A percentile compares a stretch with the other conserved stretches of the same genome.
Evolutionary conservation across 1,140 invertebrate genomes (phyloP).

Genomic region (Stenopsyche tienmushanensis): DNA sequence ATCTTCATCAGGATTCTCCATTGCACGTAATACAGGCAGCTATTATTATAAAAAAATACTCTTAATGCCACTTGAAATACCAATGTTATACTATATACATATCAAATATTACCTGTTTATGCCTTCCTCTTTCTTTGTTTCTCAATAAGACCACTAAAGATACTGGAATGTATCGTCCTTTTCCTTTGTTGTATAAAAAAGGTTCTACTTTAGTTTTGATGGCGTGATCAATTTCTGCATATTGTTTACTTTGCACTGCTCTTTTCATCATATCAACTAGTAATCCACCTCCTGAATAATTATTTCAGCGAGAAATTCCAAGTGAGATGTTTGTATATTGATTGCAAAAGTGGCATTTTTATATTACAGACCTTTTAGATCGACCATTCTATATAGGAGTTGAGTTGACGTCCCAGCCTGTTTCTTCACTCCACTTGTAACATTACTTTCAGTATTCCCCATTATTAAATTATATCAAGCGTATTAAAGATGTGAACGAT

Average conservation of each 20-base stretch:
- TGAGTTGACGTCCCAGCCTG: slow-evolving; percentile 82
- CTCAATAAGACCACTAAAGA: slow-evolving; percentile 82
- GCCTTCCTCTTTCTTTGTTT: slow-evolving; percentile 80
- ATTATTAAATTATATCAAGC: too few relatives aligned
- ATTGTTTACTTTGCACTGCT: slow-evolving; percentile 84
- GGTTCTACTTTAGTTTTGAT: slow-evolving; percentile 88
- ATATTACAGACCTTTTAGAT: slow-evolving; percentile 73
- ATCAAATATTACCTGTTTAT: slow-evolving; percentile 66
- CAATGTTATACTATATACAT: background rate
- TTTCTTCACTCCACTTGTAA: slow-evolving; percentile 88
- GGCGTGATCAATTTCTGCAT: slow-evolving; percentile 84
- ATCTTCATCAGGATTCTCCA: slow-evolving; percentile 80
- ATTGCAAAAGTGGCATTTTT: background rate
- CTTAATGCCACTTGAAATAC: background rate
- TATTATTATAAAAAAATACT: slow-evolving; percentile 44
- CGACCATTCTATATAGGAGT: slow-evolving; percentile 80
- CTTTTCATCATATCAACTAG: slow-evolving; percentile 93
- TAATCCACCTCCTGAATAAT: slow-evolving; percentile 75
- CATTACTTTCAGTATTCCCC: slow-evolving; percentile 93
- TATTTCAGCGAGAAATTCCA: background rate
- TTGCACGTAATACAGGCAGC: slow-evolving; percentile 68
- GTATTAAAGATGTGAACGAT: too few relatives aligned
- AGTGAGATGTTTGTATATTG: background rate
- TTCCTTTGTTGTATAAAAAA: slow-evolving; percentile 91
- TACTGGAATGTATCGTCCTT: slow-evolving; percentile 85